Evolutionary conservation across 2,113 vertebrate species (phyloP).

Genomic region (Rattus norvegicus): GRCr8 NC_086030.1:21319001-21319500

Average conservation of each 20-base stretch:
- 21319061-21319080: too few relatives aligned
- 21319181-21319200: background rate
- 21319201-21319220: too few relatives aligned
- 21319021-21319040: too few relatives aligned
- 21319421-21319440: background rate
- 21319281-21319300: background rate
- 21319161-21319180: background rate
- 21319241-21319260: background rate
- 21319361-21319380: background rate
- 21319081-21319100: background rate
- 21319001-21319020: fast-evolving
- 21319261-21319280: too few relatives aligned
- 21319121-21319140: background rate
- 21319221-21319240: too few relatives aligned
- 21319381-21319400: background rate
- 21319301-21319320: background rate
- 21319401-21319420: background rate
- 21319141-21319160: too few relatives aligned
- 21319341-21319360: background rate
- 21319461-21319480: fast-evolving
- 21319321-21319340: background rate
- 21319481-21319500: background rate
- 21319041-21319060: too few relatives aligned
- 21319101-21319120: background rate
- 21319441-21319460: background rate